Percentiles rank a stretch among this genome's conserved stretches.
Evolutionary conservation across 1,140 invertebrate species (phyloP).

Genomic region (Penaeus indicus): DNA sequence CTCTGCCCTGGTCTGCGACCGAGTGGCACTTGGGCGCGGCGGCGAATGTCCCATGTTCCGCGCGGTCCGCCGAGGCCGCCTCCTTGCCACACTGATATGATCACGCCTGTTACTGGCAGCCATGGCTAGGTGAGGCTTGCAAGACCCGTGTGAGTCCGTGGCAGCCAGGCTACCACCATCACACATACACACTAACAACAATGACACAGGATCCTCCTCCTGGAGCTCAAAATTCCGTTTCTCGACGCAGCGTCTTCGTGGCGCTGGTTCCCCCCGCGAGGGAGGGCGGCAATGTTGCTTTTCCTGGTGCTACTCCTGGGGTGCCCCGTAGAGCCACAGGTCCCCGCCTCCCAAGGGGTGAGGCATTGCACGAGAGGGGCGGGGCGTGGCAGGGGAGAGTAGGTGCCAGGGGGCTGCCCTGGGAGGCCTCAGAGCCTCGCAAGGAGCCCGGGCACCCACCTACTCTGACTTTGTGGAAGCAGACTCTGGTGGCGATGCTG

Average conservation of each 20-base stretch:
- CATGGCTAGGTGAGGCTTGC: conserved; percentile 27
- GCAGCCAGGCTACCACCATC: conserved; percentile 33
- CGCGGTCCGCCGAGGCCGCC: conserved; percentile 13
- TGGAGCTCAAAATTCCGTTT: conserved; percentile 22
- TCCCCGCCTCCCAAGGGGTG: conserved; percentile 26
- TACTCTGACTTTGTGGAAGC: conserved; percentile 63
- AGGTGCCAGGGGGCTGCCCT: conserved; percentile 7
- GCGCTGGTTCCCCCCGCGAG: background rate
- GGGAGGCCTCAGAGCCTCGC: conserved; percentile 8
- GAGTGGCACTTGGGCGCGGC: too few species aligned
- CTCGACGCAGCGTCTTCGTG: conserved; percentile 5
- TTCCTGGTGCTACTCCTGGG: background rate
- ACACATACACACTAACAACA: conserved; percentile 45
- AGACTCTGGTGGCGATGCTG: conserved; percentile 61
- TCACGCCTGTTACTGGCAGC: conserved; percentile 40
- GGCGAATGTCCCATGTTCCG: background rate
- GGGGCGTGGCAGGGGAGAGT: conserved; percentile 19
- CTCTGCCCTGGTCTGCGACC: too few species aligned
- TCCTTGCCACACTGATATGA: conserved; percentile 47
- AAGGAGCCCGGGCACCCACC: conserved; percentile 28
- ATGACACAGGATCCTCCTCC: conserved; percentile 31
- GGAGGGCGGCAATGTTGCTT: conserved; percentile 7
- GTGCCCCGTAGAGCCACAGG: conserved; percentile 29
- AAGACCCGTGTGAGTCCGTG: conserved; percentile 22
- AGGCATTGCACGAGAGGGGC: conserved; percentile 42